These are phyloP conservation scores for Anoplius nigerrimus DNA, from an alignment of 2,888 invertebrate species.

Conservation along the genomic window DNA sequence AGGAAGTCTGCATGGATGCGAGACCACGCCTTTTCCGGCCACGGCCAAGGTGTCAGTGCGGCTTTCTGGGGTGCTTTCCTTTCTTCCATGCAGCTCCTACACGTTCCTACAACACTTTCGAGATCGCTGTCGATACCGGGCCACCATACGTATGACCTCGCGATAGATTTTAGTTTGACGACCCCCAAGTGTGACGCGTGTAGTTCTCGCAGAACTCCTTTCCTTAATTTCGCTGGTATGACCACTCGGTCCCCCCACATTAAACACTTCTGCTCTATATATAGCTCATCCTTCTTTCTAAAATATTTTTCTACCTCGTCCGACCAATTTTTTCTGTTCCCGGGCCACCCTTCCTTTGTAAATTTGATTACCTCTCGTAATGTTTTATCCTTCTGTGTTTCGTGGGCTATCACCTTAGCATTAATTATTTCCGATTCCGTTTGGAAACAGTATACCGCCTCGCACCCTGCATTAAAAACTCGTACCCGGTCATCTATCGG, in stretches of 20 bases:
- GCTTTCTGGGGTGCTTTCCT: constrained; percentile 18
- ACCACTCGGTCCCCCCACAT: not conserved
- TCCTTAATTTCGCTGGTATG: not conserved
- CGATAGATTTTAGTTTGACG: constrained; percentile 30
- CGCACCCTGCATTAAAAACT: constrained; percentile 16
- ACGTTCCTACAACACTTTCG: constrained; percentile 8
- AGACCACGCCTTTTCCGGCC: constrained; percentile 42
- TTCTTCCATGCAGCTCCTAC: constrained; percentile 11
- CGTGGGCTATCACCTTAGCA: not conserved
- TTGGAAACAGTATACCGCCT: constrained; percentile 7
- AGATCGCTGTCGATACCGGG: constrained; percentile 24
- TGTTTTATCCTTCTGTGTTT: constrained; percentile 27
- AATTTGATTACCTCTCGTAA: constrained; percentile 30
- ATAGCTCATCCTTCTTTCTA: constrained; percentile 29
- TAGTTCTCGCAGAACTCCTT: constrained; percentile 6
- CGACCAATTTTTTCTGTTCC: constrained; percentile 8
- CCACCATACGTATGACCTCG: constrained; percentile 31
- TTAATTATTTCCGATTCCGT: constrained; percentile 22
- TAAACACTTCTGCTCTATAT: constrained; percentile 23
- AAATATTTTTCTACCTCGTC: constrained; percentile 4
- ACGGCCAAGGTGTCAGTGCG: constrained; percentile 41
- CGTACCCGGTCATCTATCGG: not conserved
- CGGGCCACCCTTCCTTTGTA: constrained; percentile 27
- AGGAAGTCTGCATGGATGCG: constrained; percentile 51
- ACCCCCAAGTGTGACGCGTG: constrained; percentile 20